phyloP scores from a whole-genome alignment of 2,113 vertebrate species.

The Lepisosteus oculatus region DNA sequence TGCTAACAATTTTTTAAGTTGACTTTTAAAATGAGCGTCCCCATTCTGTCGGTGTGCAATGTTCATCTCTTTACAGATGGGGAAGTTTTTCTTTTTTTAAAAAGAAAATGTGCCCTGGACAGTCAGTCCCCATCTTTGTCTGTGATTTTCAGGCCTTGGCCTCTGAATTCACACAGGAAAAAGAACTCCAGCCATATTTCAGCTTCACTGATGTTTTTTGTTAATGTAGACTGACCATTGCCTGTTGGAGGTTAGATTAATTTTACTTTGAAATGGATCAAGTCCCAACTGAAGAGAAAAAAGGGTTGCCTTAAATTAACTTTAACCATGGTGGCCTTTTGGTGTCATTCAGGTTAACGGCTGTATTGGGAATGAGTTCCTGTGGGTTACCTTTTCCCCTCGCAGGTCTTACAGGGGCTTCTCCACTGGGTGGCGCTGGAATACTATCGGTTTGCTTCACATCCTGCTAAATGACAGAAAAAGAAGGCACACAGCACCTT shows the following conservation, averaged over 20 bases:
- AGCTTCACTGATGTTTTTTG: too few relatives aligned
- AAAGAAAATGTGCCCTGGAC: neutral
- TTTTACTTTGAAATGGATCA: neutral
- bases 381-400: conserved; percentile 37
- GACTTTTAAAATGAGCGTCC: too few relatives aligned
- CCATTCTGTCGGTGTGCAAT: too few relatives aligned
- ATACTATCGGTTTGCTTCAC: conserved; percentile 39
- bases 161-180: too few relatives aligned
- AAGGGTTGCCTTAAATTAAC: neutral
- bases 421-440: conserved; percentile 53
- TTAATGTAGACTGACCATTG: too few relatives aligned
- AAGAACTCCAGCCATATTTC: too few relatives aligned
- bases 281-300: neutral
- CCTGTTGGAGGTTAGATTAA: too few relatives aligned
- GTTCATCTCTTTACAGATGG: neutral
- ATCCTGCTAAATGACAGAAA: conserved; percentile 42
- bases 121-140: too few relatives aligned
- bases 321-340: neutral
- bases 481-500: neutral
- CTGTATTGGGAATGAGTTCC: neutral
- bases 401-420: conserved; percentile 57
- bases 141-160: too few relatives aligned
- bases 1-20: neutral
- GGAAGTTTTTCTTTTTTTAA: neutral
- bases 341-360: neutral